phyloP scores from a whole-genome alignment of 2,113 vertebrate genomes.

The Harpagus bidentatus region DNA sequence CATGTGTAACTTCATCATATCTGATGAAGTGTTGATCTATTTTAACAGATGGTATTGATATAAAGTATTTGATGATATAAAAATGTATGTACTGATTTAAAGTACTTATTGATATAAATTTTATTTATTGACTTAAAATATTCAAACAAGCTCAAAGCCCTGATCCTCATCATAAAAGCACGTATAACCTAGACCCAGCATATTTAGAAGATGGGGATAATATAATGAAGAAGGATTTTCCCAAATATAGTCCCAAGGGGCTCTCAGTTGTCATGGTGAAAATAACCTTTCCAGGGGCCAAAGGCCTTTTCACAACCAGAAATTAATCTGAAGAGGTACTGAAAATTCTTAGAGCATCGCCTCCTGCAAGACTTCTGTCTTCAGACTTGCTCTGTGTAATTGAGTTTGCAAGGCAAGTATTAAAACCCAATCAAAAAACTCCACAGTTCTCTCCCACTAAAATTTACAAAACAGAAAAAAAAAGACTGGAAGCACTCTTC shows the following conservation, averaged over 20 bases:
- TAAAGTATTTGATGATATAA: not conserved
- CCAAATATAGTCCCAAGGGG: not conserved
- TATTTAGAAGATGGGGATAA: not conserved
- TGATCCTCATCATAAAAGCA: not conserved
- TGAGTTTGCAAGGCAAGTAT: not conserved
- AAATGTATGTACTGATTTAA: not conserved
- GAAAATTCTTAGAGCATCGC: not conserved
- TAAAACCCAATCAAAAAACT: not conserved
- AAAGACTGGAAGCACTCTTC: not conserved
- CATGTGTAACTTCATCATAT: not conserved
- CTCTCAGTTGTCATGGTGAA: not conserved
- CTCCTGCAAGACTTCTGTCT: not conserved
- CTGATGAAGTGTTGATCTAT: not conserved
- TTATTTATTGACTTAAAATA: not conserved
- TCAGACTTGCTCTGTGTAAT: not conserved
- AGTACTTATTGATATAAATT: not conserved
- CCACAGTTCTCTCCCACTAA: not conserved
- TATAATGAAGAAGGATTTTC: not conserved
- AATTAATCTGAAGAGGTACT: not conserved
- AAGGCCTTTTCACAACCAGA: not conserved
- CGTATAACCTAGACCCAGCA: rapidly evolving
- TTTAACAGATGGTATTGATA: not conserved
- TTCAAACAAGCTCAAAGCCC: not conserved
- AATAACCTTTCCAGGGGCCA: not conserved
- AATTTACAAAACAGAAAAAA: not conserved